Percentiles rank a stretch among this genome's conserved stretches.
phyloP scores from a whole-genome alignment of 1,140 invertebrate species.

The Wasmannia auropunctata region DNA sequence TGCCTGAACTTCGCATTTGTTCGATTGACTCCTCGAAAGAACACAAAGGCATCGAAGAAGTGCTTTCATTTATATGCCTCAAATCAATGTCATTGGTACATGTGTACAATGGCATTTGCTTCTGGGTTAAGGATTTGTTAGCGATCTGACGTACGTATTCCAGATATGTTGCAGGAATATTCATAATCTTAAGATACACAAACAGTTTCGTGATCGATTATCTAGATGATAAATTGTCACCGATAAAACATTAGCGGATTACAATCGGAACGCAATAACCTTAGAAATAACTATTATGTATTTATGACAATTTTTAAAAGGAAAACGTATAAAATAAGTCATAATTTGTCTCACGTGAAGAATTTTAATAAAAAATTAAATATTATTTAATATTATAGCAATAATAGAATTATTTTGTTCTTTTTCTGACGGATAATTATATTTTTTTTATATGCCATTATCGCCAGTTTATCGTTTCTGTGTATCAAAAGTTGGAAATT shows the following conservation, averaged over 20 bases:
- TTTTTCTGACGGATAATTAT: not conserved
- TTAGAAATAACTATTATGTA: conserved; percentile 1
- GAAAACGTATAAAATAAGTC: not conserved
- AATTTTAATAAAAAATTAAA: not conserved
- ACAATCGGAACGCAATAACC: not conserved
- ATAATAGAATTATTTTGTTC: not conserved
- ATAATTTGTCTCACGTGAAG: not conserved
- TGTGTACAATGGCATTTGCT: not conserved
- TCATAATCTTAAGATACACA: not conserved
- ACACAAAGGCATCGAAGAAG: not conserved
- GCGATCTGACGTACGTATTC: not conserved
- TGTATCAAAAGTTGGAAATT: conserved; percentile 7
- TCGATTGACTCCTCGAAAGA: not conserved
- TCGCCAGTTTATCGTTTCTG: not conserved
- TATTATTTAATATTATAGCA: not conserved
- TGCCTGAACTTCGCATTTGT: not conserved
- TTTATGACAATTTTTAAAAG: not conserved
- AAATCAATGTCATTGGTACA: conserved; percentile 25
- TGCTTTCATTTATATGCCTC: conserved; percentile 23
- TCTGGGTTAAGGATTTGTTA: conserved; percentile 28
- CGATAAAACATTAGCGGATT: not conserved
- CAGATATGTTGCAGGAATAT: not conserved
- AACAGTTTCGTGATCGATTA: not conserved
- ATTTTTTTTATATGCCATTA: not conserved
- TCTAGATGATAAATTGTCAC: conserved; percentile 5